Percentiles rank a stretch among this genome's conserved stretches.
These are phyloP conservation scores for Chrysolina haemoptera DNA, from an alignment of 2,888 invertebrate genomes.

Conservation along the genomic window DNA sequence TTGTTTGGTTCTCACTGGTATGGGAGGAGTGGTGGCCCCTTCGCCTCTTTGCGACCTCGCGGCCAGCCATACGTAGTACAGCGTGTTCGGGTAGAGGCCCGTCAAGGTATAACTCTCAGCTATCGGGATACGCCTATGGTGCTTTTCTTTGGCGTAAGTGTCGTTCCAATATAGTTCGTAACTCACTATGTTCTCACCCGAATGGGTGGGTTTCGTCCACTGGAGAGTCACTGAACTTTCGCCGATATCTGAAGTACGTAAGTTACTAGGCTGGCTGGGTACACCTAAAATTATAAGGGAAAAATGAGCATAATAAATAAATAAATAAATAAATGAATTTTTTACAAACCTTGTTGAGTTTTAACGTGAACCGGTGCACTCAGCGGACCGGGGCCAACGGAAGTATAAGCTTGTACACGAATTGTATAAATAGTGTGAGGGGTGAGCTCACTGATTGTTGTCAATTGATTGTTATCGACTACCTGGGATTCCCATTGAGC, in stretches of 20 bases:
- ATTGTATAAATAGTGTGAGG: slow-evolving; percentile 96
- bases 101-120: slow-evolving; percentile 90
- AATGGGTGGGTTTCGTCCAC: slow-evolving; percentile 94
- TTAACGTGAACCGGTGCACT: slow-evolving; percentile 98
- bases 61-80: slow-evolving; percentile 97
- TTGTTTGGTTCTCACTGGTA: slow-evolving; percentile 95
- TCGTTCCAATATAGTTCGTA: slow-evolving; percentile 99
- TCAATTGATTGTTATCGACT: slow-evolving; percentile 93
- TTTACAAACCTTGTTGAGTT: slow-evolving; percentile 89
- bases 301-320: neutral
- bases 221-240: slow-evolving; percentile 92
- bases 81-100: slow-evolving; percentile 94
- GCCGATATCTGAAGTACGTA: slow-evolving; percentile 88
- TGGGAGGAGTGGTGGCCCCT: slow-evolving; percentile 95
- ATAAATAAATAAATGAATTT: neutral
- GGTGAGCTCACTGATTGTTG: slow-evolving; percentile 92
- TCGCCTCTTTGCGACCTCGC: slow-evolving; percentile 94
- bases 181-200: slow-evolving; percentile 93
- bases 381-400: slow-evolving; percentile 95
- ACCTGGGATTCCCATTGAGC: slow-evolving; percentile 94
- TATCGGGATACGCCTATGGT: slow-evolving; percentile 87
- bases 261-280: slow-evolving; percentile 94
- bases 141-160: slow-evolving; percentile 91
- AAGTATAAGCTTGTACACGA: slow-evolving; percentile 93
- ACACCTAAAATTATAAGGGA: slow-evolving; percentile 78